Evolutionary conservation across 2,797 vertebrate genomes (phyloP), one percentile per base, ranked within the genome.

Genomic region (Coregonus sp.): DNA sequence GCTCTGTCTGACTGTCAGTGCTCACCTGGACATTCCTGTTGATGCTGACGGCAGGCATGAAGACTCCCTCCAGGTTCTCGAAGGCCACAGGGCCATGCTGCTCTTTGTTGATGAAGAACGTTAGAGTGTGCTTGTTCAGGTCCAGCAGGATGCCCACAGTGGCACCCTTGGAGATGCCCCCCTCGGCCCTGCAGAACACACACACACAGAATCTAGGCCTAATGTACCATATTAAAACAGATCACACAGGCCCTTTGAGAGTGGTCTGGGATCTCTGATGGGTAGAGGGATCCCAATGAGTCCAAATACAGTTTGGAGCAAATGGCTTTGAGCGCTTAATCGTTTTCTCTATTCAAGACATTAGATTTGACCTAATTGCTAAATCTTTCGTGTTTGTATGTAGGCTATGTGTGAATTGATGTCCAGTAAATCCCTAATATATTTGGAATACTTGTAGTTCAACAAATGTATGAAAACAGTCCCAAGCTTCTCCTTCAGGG

Each of bases 11-110:
- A 31, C 6, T 37, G n/a, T 31, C 7, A 20, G 50, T 20, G 73
- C 25, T 78, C 87, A 99, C 98, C 97, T 99, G 98, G 50, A 99
- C 98, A 0, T 99, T 99, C 84, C 98, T 94, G 87, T 99, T 99
- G 93, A 99, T 96, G 93, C 98, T 99, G 82, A 99, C 80, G 0
- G 98, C 98, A 0, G 98, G 98, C 91, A 99, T 96, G 83, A 99
- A 99, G 76, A 99, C 97, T 0, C 98, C 98, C 0, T 99, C 98
- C 68, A 99, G 82, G 69, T 95, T 96, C 84, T 97, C 96, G 54
- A 99, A 99, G 0, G 98, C 97, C 4, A 96, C 92, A 3, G 97
- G 97, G 11, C 98, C 98, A 5, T 99, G 98, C 92, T 99, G 98
- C 91, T 97, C 92, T 79, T 98, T 96, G 35, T 99, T 99, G 88